Evolutionary conservation across 2,797 vertebrate genomes (phyloP), one percentile per base, ranked within the genome.

Genomic region (Alosa sapidissima): DNA sequence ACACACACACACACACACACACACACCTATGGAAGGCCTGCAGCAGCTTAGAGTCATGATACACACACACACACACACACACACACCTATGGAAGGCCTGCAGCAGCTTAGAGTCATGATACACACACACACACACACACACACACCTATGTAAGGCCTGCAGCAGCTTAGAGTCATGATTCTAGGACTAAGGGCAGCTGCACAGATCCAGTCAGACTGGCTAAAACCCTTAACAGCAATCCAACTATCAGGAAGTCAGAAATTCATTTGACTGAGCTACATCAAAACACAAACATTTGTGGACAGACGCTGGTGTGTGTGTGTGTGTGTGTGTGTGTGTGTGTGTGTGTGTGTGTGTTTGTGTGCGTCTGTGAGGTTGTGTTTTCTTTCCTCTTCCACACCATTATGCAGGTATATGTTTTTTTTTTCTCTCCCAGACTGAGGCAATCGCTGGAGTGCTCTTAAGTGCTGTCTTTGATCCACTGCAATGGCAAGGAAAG

Each of bases 141-240:
- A 72, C 33, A 72, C 65, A 72, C 68, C 60, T 68, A 68, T 68
- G 65, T 65, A n/a, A 68, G 60, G 65, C 65, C 28, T 33, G 24
- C 9, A 10, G 65, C 11, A 68, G 24, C 68, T 28, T 28, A 65
- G 60, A 5, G 16, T 41, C 33, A 75, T 19, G 36, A 72, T 65
- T 8, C 62, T 33, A 24, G 62, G 24, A 65, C 10, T 10, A 28
- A 11, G 24, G 62, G 11, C 24, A 65, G 60, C 60, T 33, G 10
- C 10, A 33, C n/a, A 28, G 21, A 72, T 72, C 28, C 65, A 72
- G 65, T 72, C 65, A 58, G 55, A 6, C 55, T 58, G 55, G 21
- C 55, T 5, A 58, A 58, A 58, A 3, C 55, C 4, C 55, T 58
- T 11, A 55, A 51, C 49, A 58, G 16, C 21, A 58, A 58, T 21